These are phyloP conservation scores for Drosophila tani DNA, from an alignment of 1,140 invertebrate genomes.

Conservation along the genomic window DNA sequence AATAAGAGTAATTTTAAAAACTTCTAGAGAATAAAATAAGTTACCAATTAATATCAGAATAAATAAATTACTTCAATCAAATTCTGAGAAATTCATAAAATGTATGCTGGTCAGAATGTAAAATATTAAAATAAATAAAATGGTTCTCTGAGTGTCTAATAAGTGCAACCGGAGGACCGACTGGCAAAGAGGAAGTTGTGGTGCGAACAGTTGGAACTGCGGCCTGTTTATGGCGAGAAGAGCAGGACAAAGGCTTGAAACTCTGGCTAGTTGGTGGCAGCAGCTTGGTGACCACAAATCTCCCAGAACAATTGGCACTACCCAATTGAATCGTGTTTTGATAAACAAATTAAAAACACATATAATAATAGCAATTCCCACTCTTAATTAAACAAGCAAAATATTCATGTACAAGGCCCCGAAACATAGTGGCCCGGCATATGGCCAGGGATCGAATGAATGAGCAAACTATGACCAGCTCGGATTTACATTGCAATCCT, in stretches of 20 bases:
- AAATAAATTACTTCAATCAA: too few species aligned
- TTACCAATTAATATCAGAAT: too few species aligned
- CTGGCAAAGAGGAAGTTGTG: conserved; percentile 19
- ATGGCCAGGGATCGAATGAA: conserved; percentile 25
- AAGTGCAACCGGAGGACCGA: not conserved
- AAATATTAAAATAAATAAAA: too few species aligned
- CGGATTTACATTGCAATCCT: conserved; percentile 41
- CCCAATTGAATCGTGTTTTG: conserved; percentile 24
- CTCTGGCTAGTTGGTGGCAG: conserved; percentile 11
- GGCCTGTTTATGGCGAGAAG: conserved; percentile 36
- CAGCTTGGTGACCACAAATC: conserved; percentile 28
- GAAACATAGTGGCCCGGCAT: conserved; percentile 17
- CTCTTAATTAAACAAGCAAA: conserved; percentile 43
- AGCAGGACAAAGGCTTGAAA: conserved; percentile 12
- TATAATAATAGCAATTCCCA: conserved; percentile 43
- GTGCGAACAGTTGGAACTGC: conserved; percentile 32
- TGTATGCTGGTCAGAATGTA: not conserved
- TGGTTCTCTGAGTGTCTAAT: conserved; percentile 4
- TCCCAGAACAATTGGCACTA: conserved; percentile 9
- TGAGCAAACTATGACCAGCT: conserved; percentile 8
- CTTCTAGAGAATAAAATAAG: too few species aligned
- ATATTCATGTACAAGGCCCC: conserved; percentile 24
- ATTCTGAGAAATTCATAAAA: too few species aligned
- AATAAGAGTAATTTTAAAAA: too few species aligned
- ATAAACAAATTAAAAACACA: conserved; percentile 40